Base-by-base conservation (phyloP, 2,888 invertebrate genomes). In the Mayetiola destructor region DNA sequence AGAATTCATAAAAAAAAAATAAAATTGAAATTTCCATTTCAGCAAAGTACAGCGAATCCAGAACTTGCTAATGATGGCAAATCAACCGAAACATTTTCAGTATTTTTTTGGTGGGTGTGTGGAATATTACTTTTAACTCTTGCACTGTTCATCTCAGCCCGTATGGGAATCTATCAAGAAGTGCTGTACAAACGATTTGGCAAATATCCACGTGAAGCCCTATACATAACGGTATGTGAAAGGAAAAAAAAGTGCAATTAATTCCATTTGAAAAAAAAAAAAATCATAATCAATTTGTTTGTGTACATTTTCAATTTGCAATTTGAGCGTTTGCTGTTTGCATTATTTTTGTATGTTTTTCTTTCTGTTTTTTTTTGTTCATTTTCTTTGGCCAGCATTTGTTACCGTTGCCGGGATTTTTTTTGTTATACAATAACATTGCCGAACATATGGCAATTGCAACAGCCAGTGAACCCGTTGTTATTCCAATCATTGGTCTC, bases 131-230 rank as follows among this genome's bases (percentile, higher is more conserved):
- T 97, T 62, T 73, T 99, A 42, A 88, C 90, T 0, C 77, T 88
- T 58, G 94, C 95, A 0, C 74, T 99, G 56, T 84, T 97, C 64
- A 77, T 95, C 58, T 95, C 96, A 0, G 94, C 97, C 0, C 78
- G 90, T 63, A 91, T 96, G 92, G 96, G 96, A 2, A 85, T 92
- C 59, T 93, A 88, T 71, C 96, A 96, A 70, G 95, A 96, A 73
- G 82, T 82, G 0, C 71, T 95, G 3, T 90, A 90, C 67, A 75
- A 78, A 29, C 80, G 80, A 59, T 81, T 87, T 70, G 97, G 96
- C 54, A 97, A 96, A 71, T 86, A 92, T 75, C 90, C 96, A 0
- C 80, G 83, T 67, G 92, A 93, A 72, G 88, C 91, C 1, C 71
- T 91, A 1, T 92, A 80, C 73, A 92, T 85, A 66, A 88, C 90